These are phyloP conservation scores for Synanthedon tipuliformis DNA, from an alignment of 2,888 invertebrate species.

Conservation along the genomic window DNA sequence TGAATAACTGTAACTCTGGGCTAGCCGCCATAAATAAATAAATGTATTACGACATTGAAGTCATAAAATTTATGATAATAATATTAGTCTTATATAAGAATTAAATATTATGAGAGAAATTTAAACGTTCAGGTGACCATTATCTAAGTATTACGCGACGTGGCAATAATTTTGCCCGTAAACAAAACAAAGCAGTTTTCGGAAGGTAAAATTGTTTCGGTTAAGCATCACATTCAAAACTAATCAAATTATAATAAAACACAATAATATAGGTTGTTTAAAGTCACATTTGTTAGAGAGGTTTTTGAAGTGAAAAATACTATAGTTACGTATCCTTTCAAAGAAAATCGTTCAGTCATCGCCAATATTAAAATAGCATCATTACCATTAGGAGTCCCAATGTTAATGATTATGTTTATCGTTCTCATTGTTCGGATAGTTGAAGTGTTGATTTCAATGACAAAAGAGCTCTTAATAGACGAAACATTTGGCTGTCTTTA, in stretches of 20 bases:
- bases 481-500: constrained; percentile 13
- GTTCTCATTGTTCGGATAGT: constrained; percentile 21
- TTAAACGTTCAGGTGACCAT: background rate
- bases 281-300: too few relatives aligned
- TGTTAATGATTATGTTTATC: constrained; percentile 11
- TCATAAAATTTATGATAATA: too few relatives aligned
- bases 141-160: background rate
- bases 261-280: too few relatives aligned
- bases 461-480: constrained; percentile 29
- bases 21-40: too few relatives aligned
- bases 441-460: constrained; percentile 19
- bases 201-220: background rate
- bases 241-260: too few relatives aligned
- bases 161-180: background rate
- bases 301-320: background rate
- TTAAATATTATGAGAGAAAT: too few relatives aligned
- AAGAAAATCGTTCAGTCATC: constrained; percentile 11
- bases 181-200: background rate
- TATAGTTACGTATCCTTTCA: constrained; percentile 24
- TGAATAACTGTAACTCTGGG: too few relatives aligned
- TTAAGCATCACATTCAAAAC: too few relatives aligned
- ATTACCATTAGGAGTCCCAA: constrained; percentile 24
- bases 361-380: constrained; percentile 1
- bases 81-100: too few relatives aligned
- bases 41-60: too few relatives aligned